A percentile compares a stretch with the other conserved stretches of the same genome.
Conservation (phyloP, 2,797 vertebrate genomes). For the Onychomys leucogaster region DNA sequence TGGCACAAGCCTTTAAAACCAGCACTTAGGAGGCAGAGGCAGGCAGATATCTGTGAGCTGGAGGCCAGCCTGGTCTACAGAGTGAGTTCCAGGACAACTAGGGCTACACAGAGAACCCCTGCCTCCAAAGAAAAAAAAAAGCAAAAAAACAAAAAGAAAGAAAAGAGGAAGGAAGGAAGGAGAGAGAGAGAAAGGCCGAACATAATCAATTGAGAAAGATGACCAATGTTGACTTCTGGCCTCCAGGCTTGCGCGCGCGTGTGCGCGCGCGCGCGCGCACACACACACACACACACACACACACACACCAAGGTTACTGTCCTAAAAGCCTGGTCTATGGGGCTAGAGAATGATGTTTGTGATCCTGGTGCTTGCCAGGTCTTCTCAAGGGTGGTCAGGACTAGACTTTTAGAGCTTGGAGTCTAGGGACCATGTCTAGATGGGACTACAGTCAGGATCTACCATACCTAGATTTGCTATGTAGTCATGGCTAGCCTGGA, state of each 20-base stretch:
- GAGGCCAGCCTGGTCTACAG: neutral
- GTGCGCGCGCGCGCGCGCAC: neutral
- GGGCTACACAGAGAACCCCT: no score
- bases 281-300: neutral
- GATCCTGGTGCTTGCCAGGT: neutral
- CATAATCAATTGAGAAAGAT: neutral
- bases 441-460: neutral
- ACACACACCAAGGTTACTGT: neutral
- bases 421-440: neutral
- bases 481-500: neutral
- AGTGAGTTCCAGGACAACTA: no score
- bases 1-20: no score
- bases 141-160: no score
- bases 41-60: neutral
- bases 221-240: neutral
- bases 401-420: neutral
- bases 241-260: neutral
- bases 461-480: neutral
- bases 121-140: neutral
- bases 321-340: neutral
- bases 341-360: neutral
- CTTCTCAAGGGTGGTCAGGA: neutral
- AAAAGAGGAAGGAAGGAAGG: no score
- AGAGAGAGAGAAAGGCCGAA: neutral
- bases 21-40: no score